phyloP scores from a whole-genome alignment of 1,140 invertebrate genomes.

The Drosophila orosa region DNA sequence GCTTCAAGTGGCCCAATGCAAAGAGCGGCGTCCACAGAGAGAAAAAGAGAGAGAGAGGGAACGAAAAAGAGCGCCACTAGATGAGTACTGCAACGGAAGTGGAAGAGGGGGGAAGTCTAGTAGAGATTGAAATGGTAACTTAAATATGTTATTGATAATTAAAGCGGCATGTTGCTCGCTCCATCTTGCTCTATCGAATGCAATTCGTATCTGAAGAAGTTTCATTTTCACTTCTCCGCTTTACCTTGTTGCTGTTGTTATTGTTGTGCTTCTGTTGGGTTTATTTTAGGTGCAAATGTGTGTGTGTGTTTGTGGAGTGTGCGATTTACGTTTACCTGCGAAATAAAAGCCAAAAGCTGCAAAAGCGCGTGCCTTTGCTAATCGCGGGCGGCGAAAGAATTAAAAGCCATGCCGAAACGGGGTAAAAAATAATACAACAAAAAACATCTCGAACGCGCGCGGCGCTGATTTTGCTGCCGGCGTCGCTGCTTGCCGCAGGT shows the following conservation, averaged over 20 bases:
- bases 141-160: constrained; percentile 55
- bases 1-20: constrained; percentile 27
- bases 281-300: background rate
- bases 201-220: constrained; percentile 15
- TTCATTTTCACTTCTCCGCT: constrained; percentile 14
- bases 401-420: constrained; percentile 30
- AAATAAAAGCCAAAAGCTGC: constrained; percentile 13
- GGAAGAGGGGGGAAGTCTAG: background rate
- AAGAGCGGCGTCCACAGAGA: constrained; percentile 25
- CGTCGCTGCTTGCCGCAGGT: constrained; percentile 28
- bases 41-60: constrained; percentile 8
- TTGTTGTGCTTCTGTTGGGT: background rate
- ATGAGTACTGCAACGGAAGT: background rate
- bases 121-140: constrained; percentile 20
- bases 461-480: constrained; percentile 56
- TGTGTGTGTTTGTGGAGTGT: constrained; percentile 10
- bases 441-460: constrained; percentile 50
- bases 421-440: constrained; percentile 59
- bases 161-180: constrained; percentile 11
- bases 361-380: constrained; percentile 18
- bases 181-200: constrained; percentile 16
- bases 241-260: background rate
- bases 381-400: constrained; percentile 16
- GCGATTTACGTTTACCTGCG: constrained; percentile 29
- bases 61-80: constrained; percentile 3